A percentile compares a stretch with the other conserved stretches of the same genome.
Conservation (phyloP, 2,888 invertebrate genomes). For the Fissipunctia ypsillon region DNA sequence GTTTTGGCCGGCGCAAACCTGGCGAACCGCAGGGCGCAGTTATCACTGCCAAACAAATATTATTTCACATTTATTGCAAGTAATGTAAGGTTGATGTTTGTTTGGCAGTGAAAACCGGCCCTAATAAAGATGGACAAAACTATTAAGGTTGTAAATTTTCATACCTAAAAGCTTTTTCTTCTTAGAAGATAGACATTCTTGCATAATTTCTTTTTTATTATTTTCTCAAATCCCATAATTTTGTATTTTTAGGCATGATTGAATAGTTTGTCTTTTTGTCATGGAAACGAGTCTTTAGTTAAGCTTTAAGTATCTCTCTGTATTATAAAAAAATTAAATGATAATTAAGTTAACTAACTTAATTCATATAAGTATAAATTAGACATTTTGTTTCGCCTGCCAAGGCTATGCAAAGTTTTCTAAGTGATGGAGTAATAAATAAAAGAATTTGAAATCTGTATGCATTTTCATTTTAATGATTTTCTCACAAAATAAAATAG, state of each 20-base stretch:
- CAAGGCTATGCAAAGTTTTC: conserved; percentile 70
- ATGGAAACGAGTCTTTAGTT: conserved; percentile 44
- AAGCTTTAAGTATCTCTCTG: conserved; percentile 63
- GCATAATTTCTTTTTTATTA: conserved; percentile 22
- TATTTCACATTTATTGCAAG: neutral
- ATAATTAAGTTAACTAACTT: conserved; percentile 64
- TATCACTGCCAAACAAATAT: neutral
- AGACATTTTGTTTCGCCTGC: conserved; percentile 58
- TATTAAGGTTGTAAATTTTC: conserved; percentile 44
- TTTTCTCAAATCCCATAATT: conserved; percentile 11
- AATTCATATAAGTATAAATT: conserved; percentile 59
- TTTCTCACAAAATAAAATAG: conserved; percentile 5
- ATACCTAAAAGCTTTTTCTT: conserved; percentile 51
- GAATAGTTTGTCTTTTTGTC: conserved; percentile 61
- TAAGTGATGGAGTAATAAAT: conserved; percentile 75
- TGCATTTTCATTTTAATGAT: conserved; percentile 44
- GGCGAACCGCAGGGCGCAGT: neutral
- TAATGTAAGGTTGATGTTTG: neutral
- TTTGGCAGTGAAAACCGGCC: neutral
- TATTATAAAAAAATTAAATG: conserved; percentile 65
- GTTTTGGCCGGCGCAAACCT: neutral
- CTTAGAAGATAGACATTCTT: conserved; percentile 17
- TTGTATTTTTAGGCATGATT: conserved; percentile 37
- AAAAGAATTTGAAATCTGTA: conserved; percentile 68
- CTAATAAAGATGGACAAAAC: neutral